Base-by-base conservation (phyloP, 2,113 vertebrate genomes). In the Crocuta crocuta region DNA sequence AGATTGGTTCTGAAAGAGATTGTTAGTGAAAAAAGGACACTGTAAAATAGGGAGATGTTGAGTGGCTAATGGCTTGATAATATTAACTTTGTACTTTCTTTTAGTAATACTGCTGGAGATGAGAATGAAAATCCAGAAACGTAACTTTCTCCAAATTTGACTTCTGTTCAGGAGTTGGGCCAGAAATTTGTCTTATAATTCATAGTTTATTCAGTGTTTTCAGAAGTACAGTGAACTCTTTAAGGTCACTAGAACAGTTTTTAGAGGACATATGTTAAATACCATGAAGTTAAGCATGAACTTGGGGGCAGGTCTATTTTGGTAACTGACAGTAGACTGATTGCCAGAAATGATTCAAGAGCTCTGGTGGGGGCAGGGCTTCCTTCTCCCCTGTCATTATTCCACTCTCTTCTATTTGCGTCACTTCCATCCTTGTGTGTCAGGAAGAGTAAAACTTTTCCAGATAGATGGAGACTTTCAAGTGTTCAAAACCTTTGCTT, bases 81-180 rank as follows among this genome's bases (percentile, higher is more conserved):
- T 55, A 89, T 92, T 79, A 74, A 86, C 45, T 66, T 95, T 70
- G 35, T 80, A 10, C 19, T 97, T 96, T 79, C 58, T 85, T 80
- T 97, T 92, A 76, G 70, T 89, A 87, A 53, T 48, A 6, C 8
- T 63, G 0, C 74, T 53, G 50, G 70, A 71, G 55, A 89, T 33
- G 71, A 45, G 16, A 90, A 74, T 33, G 35, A 61, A 94, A 90
- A 48, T 79, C 4, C 28, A 82, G 66, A 92, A 33, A 5, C 5
- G 1, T 31, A 48, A 78, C 17, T 45, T 50, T 85, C 50, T 61
- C 92, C 6, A 84, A 31, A 58, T 58, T 94, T 48, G 10, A 12
- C 10, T 82, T 92, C 10, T 73, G 1, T 12, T 78, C 15, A 71
- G 23, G 28, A 74, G 13, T 16, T 89, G 39, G 10, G 43, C 45